Evolutionary conservation across 30 jellyfish, hydroid and myxozoan genomes (phyloP).

Genomic region (Aurelia sp.): DNA sequence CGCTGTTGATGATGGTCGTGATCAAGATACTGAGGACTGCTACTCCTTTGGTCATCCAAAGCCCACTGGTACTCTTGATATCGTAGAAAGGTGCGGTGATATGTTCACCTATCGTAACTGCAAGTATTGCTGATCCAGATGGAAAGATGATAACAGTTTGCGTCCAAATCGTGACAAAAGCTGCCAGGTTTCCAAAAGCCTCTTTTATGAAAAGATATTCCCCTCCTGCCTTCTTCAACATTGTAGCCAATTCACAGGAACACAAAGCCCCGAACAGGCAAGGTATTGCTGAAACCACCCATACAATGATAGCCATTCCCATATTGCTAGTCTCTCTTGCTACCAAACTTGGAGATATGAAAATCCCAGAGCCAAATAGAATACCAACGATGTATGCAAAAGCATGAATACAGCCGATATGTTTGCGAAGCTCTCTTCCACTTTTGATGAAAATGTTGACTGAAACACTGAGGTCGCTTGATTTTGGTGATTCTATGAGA

Average conservation of each 20-base stretch:
- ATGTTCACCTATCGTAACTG: conserved; percentile 53
- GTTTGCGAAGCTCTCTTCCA: conserved; percentile 18
- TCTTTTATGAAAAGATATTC: conserved; percentile 34
- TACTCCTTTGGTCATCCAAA: conserved; percentile 31
- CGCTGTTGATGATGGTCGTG: conserved; percentile 30
- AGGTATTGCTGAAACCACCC: conserved; percentile 51
- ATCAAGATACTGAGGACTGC: conserved; percentile 46
- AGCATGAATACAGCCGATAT: conserved; percentile 62
- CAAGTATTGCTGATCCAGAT: conserved; percentile 37
- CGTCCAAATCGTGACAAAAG: conserved; percentile 60
- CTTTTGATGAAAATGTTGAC: not conserved
- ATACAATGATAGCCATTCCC: conserved; percentile 54
- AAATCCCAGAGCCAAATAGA: conserved; percentile 67
- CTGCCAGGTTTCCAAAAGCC: conserved; percentile 59
- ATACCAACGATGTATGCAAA: conserved; percentile 52
- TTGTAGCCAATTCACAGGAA: conserved; percentile 72
- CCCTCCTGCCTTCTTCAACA: conserved; percentile 59
- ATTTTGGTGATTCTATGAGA: too few species aligned
- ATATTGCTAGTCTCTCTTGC: conserved; percentile 18
- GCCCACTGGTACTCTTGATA: conserved; percentile 9
- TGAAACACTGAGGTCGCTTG: too few species aligned
- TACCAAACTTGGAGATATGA: conserved; percentile 70
- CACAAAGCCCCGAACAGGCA: conserved; percentile 70
- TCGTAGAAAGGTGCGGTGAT: conserved; percentile 43
- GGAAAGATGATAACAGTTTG: conserved; percentile 41